Evolutionary conservation across 2,797 vertebrate genomes (phyloP).

Genomic region (Cottoperca gobio): DNA sequence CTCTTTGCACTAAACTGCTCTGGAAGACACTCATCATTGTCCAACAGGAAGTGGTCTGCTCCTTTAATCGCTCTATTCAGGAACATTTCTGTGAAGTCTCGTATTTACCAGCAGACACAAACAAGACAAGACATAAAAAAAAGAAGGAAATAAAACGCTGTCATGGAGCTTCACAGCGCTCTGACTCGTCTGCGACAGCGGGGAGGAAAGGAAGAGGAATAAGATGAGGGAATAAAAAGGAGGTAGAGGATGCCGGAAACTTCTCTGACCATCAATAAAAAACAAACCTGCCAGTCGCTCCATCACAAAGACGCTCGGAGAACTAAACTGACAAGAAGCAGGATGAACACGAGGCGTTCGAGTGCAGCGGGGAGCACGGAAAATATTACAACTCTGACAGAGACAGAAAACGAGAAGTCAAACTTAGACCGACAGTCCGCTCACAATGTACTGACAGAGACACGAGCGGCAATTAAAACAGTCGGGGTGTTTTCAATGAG

Average conservation of each 20-base stretch:
- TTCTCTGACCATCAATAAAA: slow-evolving; percentile 39
- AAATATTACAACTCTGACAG: slow-evolving; percentile 8
- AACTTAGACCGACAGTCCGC: neutral
- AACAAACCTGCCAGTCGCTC: slow-evolving; percentile 30
- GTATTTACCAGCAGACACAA: slow-evolving; percentile 29
- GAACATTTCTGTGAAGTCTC: neutral
- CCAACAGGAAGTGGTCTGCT: neutral
- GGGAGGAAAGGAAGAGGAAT: neutral
- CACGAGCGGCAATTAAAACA: neutral
- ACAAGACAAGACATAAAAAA: slow-evolving; percentile 16
- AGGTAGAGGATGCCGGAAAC: slow-evolving; percentile 14
- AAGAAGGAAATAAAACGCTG: slow-evolving; percentile 27
- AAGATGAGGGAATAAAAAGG: neutral
- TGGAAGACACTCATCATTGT: neutral
- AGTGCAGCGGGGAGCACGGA: neutral
- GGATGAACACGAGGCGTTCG: slow-evolving; percentile 4
- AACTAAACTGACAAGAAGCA: slow-evolving; percentile 16
- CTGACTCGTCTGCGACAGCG: slow-evolving; percentile 15
- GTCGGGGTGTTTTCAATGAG: neutral
- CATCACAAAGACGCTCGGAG: neutral
- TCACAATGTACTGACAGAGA: neutral
- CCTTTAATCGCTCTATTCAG: slow-evolving; percentile 29
- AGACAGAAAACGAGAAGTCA: slow-evolving; percentile 8
- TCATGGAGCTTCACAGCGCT: slow-evolving; percentile 20
- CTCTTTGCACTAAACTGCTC: neutral